These are phyloP conservation scores for Bettongia penicillata DNA, from an alignment of 2,113 vertebrate species.

Conservation along the genomic window DNA sequence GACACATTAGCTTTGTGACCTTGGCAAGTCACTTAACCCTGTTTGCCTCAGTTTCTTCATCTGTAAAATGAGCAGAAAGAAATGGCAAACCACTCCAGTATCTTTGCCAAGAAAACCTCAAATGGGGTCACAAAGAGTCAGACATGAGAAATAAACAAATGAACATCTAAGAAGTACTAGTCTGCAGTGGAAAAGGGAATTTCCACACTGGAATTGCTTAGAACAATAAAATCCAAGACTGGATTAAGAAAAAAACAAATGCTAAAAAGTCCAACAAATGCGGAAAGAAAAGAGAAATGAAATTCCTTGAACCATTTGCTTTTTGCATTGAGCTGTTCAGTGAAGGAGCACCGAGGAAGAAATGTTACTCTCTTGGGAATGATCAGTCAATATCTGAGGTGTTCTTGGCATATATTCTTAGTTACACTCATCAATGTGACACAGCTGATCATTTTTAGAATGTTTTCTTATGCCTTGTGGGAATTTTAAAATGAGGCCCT, in stretches of 20 bases:
- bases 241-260: neutral
- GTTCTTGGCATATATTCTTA: conserved; percentile 25
- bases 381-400: conserved; percentile 11
- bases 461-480: conserved; percentile 34
- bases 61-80: neutral
- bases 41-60: neutral
- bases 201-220: neutral
- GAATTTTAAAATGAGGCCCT: conserved; percentile 46
- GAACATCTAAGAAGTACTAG: neutral
- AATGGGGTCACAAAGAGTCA: too few species aligned
- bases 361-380: neutral
- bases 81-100: neutral
- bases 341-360: neutral
- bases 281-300: neutral
- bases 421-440: conserved; percentile 34
- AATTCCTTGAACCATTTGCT: neutral
- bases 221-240: neutral
- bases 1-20: neutral
- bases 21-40: neutral
- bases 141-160: neutral
- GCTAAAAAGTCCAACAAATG: neutral
- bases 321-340: neutral
- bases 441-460: conserved; percentile 43
- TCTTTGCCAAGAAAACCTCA: too few species aligned
- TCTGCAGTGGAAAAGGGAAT: neutral